Conservation (phyloP, 2,888 invertebrate genomes). For the Adineta ricciae region DNA sequence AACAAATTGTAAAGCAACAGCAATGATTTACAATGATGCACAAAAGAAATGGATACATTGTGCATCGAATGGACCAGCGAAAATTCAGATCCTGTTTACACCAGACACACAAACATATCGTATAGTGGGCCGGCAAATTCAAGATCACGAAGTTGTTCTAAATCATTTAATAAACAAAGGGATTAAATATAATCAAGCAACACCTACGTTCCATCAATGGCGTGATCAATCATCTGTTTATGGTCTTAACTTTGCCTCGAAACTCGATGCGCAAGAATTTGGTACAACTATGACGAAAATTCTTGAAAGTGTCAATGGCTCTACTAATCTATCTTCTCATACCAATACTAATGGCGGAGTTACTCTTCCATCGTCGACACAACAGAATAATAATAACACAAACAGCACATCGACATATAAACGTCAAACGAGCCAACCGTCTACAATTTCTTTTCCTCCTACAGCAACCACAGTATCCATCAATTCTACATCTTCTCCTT, state of each 20-base stretch:
- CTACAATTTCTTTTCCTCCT: neutral
- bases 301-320: neutral
- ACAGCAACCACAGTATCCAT: neutral
- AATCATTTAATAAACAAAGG: conserved; percentile 93
- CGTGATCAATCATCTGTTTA: conserved; percentile 75
- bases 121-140: conserved; percentile 88
- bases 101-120: conserved; percentile 88
- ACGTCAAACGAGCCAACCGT: neutral
- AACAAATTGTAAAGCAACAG: conserved; percentile 30
- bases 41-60: conserved; percentile 94
- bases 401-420: neutral
- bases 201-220: conserved; percentile 98
- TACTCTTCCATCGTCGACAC: neutral
- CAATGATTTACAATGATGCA: conserved; percentile 89
- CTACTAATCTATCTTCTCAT: neutral
- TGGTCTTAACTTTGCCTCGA: conserved; percentile 81
- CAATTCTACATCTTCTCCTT: neutral
- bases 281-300: neutral
- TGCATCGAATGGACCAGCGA: conserved; percentile 62
- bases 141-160: conserved; percentile 71
- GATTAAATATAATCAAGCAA: conserved; percentile 95
- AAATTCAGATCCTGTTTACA: conserved; percentile 95
- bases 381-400: neutral
- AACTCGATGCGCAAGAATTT: conserved; percentile 30
- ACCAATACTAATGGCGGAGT: neutral